Evolutionary conservation across 2,888 invertebrate genomes (phyloP).

Genomic region (Perizoma affinitatum): DNA sequence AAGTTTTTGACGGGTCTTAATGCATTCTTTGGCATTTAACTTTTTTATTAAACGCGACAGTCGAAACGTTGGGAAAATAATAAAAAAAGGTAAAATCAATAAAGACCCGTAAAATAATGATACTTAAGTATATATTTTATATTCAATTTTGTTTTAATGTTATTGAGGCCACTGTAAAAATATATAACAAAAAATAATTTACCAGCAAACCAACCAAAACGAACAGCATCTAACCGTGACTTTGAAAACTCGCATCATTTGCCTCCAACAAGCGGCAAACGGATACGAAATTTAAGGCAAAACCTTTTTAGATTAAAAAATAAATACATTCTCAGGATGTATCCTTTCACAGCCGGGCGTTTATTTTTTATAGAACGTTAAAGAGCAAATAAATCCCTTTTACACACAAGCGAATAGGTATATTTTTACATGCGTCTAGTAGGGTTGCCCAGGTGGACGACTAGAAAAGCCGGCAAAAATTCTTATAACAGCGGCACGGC

Average conservation of each 20-base stretch:
- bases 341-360: conserved; percentile 14
- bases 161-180: background rate
- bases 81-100: too few species aligned
- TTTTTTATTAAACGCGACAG: too few species aligned
- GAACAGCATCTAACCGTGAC: conserved; percentile 17
- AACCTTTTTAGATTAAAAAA: conserved; percentile 30
- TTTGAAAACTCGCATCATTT: conserved; percentile 25
- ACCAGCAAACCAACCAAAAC: conserved; percentile 9
- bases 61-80: too few species aligned
- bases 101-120: too few species aligned
- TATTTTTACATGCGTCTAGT: too few species aligned
- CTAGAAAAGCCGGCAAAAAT: too few species aligned
- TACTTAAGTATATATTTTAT: too few species aligned
- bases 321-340: conserved; percentile 27
- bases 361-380: conserved; percentile 23
- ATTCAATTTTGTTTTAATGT: too few species aligned
- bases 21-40: too few species aligned
- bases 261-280: conserved; percentile 24
- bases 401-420: background rate
- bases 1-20: too few species aligned
- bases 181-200: background rate
- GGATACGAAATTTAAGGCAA: conserved; percentile 20
- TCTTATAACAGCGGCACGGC: too few species aligned
- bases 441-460: too few species aligned
- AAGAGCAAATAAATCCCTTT: conserved; percentile 13